Evolutionary conservation across 1,140 invertebrate genomes (phyloP), one percentile per base, ranked within the genome.

Genomic region (Eriocheir sinensis): DNA sequence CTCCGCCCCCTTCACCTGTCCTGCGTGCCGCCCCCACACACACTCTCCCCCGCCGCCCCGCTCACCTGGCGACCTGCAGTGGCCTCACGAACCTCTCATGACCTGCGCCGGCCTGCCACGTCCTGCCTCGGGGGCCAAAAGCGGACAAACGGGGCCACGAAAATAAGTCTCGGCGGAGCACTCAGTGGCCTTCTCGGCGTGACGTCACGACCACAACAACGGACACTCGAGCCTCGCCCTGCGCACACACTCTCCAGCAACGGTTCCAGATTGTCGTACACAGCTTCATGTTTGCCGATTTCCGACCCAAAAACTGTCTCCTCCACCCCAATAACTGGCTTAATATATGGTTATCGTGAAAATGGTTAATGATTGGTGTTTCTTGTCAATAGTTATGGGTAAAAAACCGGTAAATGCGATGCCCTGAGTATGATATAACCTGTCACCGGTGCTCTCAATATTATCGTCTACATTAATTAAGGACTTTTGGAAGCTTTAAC

Each of bases 1-100:
- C 60, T n/a, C 60, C 60, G 60, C 60, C 60, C 60, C 60, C 60
- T n/a, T n/a, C 60, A 72, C 60, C n/a, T n/a, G n/a, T n/a, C 60
- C 60, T 72, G 60, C 21, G 21, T n/a, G 1, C 27, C 60, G 2
- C 12, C 60, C 60, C 60, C 1, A 21, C 60, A 48, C 44, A 48
- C 44, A 48, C 44, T 15, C 15, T 21, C 21, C 4, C 60, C 17
- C 60, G 21, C 1, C 60, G n/a, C 27, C 27, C 27, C 27, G 21
- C 27, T 6, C 60, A n/a, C 60, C 27, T n/a, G 1, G 60, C 27
- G 27, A 72, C 27, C 60, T 72, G n/a, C 60, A 72, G 60, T n/a
- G 60, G 12, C 8, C 48, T 53, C 48, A 53, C 48, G 48, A 53
- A 21, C 48, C 48, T 72, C 60, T 72, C 60, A 72, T 72, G 60